These are phyloP conservation scores for Conger conger DNA, from an alignment of 2,113 vertebrate genomes.

Conservation along the genomic window DNA sequence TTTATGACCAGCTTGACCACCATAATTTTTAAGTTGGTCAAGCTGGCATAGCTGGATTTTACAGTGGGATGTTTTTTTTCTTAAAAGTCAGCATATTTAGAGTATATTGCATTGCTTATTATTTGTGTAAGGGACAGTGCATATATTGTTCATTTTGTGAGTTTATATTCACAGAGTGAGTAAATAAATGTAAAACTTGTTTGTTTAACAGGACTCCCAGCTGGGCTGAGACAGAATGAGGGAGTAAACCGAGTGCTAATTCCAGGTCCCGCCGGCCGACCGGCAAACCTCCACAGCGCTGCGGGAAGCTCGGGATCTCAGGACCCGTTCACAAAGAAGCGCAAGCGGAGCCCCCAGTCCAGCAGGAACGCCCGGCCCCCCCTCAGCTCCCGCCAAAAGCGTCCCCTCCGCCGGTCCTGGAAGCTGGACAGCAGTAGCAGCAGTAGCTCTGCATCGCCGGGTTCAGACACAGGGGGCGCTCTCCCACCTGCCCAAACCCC, in stretches of 20 bases:
- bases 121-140: not conserved
- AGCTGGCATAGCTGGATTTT: too few relatives aligned
- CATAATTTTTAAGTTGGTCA: too few relatives aligned
- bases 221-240: not conserved
- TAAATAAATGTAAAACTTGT: not conserved
- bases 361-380: not conserved
- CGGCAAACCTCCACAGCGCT: not conserved
- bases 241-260: not conserved
- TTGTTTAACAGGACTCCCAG: slow-evolving; percentile 15
- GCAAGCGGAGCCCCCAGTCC: not conserved
- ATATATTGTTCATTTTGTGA: not conserved
- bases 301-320: not conserved
- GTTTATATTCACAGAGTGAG: not conserved
- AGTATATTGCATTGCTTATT: too few relatives aligned
- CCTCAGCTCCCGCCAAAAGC: not conserved
- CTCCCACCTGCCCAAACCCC: not conserved
- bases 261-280: not conserved
- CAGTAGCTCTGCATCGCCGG: not conserved
- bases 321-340: not conserved
- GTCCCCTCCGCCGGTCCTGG: not conserved
- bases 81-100: too few relatives aligned
- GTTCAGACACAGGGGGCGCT: not conserved
- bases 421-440: slow-evolving; percentile 3
- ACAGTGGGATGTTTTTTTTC: too few relatives aligned
- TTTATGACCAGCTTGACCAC: too few relatives aligned